phyloP scores from a whole-genome alignment of 2,888 invertebrate species.

The Polia nebulosa region DNA sequence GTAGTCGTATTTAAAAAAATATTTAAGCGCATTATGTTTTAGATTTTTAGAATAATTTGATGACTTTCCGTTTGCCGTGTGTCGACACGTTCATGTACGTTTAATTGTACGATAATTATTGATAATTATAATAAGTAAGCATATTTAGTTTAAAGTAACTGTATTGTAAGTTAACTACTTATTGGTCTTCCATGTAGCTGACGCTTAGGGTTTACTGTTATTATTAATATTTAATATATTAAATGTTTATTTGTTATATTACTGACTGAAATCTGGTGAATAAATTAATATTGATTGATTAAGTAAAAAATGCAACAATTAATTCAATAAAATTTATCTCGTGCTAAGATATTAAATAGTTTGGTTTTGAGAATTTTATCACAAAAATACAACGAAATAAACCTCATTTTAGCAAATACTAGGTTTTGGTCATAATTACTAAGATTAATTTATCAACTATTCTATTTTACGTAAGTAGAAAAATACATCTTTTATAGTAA shows the following conservation, averaged over 20 bases:
- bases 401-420: conserved; percentile 20
- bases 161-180: conserved; percentile 73
- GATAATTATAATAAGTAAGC: conserved; percentile 65
- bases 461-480: conserved; percentile 44
- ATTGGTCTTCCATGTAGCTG: conserved; percentile 80
- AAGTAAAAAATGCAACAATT: not conserved
- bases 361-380: conserved; percentile 1
- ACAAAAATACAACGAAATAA: conserved; percentile 44
- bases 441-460: conserved; percentile 43
- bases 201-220: conserved; percentile 53
- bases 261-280: conserved; percentile 43
- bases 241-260: conserved; percentile 47
- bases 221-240: conserved; percentile 49
- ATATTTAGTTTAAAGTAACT: conserved; percentile 57
- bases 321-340: not conserved
- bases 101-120: conserved; percentile 81
- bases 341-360: not conserved
- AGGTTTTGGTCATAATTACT: conserved; percentile 54
- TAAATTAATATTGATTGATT: not conserved
- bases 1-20: conserved; percentile 61
- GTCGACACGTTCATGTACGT: conserved; percentile 89
- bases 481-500: conserved; percentile 49
- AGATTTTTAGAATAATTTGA: conserved; percentile 75
- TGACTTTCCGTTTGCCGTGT: conserved; percentile 81
- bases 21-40: conserved; percentile 61